Evolutionary conservation across 2,113 vertebrate species (phyloP).

Genomic region (Glareola pratincola): DNA sequence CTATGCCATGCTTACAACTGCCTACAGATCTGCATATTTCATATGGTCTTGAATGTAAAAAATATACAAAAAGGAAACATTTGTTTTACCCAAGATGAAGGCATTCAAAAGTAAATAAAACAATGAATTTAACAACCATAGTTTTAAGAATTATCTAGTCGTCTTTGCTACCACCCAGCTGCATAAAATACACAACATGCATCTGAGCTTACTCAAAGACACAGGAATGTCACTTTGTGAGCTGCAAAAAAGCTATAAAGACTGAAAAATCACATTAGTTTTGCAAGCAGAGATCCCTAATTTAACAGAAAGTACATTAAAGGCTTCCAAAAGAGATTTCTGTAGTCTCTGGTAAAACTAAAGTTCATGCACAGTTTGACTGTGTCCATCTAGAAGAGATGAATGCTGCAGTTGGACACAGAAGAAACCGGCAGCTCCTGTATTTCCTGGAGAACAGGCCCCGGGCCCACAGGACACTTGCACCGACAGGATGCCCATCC

Average conservation of each 20-base stretch:
- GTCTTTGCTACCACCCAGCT: not conserved
- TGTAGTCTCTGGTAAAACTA: not conserved
- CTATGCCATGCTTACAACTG: not conserved
- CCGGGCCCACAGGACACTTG: accelerated
- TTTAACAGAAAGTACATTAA: not conserved
- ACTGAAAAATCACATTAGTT: not conserved
- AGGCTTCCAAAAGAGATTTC: not conserved
- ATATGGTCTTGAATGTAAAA: not conserved
- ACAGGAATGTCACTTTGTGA: not conserved
- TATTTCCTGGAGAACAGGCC: not conserved
- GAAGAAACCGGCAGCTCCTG: not conserved
- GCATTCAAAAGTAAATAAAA: not conserved
- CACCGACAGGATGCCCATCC: not conserved
- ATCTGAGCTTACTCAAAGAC: not conserved
- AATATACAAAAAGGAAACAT: not conserved
- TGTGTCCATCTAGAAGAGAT: not conserved
- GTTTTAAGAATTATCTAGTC: not conserved
- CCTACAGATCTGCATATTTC: not conserved
- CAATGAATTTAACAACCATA: not conserved
- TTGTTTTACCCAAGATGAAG: not conserved
- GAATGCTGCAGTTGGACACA: not conserved
- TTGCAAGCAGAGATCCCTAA: not conserved
- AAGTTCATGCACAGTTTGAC: not conserved
- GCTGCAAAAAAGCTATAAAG: not conserved
- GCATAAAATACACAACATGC: not conserved